Evolutionary conservation across 92 coral and sea anemone species (phyloP), one percentile per base, ranked within the genome.

Genomic region (Zoanthus sansibaricus): DNA sequence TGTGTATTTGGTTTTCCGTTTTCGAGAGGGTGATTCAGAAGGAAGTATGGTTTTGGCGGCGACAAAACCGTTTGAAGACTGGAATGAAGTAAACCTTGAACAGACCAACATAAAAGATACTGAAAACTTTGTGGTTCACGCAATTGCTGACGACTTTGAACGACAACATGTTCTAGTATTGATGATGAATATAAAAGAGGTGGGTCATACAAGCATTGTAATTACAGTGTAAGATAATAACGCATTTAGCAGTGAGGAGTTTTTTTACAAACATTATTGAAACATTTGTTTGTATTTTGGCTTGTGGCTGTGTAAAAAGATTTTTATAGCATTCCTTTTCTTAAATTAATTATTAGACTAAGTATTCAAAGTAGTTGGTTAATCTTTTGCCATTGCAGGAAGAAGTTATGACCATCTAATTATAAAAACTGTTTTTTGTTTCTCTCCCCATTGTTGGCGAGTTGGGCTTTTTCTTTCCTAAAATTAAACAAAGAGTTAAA

Each of bases 61-160:
- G 61, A 72, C 79, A 32, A 86, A 93, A 30, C 99, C 99, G 12
- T 95, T 92, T 87, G 82, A 82, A 42, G 72, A 75, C 69, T 95
- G 98, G 96, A 75, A 84, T 12, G 77, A 90, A 33, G 11, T 91
- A 44, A 86, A 75, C 10, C 16, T 86, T 33, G 85, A 87, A 13
- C 77, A 78, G 32, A 46, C 54, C 20, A 59, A 83, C 66, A 68
- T 55, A 7, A 66, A 33, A 45, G 42, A 45, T 17, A 6, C 66
- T 66, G 73, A 64, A 18, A 64, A 78, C 9, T 31, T 87, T 51
- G 32, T 74, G 52, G 74, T 94, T 9, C 90, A 83, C 54, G 92
- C 85, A 14, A 76, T 93, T 47, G 90, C 89, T 3, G 92, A 88
- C 52, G 96, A 93, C 76, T 73, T 91, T 31, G 93, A 91, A 83